Evolutionary conservation across 2,797 vertebrate species (phyloP).

Genomic region (Craterocephalus amniculus): DNA sequence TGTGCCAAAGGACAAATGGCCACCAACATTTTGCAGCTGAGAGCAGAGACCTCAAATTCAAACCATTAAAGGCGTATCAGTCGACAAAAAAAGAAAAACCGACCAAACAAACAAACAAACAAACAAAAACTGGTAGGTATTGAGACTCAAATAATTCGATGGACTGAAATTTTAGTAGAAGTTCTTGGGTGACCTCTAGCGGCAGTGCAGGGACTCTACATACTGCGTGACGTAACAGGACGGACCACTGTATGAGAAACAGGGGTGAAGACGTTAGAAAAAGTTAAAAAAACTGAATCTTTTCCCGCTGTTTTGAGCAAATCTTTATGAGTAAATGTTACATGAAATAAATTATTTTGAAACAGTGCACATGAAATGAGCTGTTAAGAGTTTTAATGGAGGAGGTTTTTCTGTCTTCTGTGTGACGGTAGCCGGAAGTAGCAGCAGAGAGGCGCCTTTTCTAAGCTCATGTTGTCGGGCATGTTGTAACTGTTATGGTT

Average conservation of each 20-base stretch:
- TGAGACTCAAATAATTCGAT: background rate
- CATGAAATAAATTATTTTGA: no score
- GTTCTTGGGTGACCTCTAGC: conserved; percentile 53
- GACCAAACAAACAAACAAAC: no score
- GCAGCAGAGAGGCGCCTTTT: conserved; percentile 65
- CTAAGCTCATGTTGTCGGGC: conserved; percentile 49
- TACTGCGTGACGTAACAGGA: conserved; percentile 9
- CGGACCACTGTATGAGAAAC: conserved; percentile 39
- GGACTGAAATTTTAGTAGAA: background rate
- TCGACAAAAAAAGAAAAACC: no score
- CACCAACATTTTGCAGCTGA: conserved; percentile 58
- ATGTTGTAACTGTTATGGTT: background rate
- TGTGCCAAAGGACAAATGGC: conserved; percentile 63
- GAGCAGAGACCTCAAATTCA: conserved; percentile 22
- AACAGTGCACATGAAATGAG: background rate
- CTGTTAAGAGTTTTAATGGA: background rate
- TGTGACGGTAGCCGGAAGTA: conserved; percentile 18
- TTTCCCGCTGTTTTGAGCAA: rapidly evolving
- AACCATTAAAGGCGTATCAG: conserved; percentile 12
- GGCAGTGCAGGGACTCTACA: background rate
- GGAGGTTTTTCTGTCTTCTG: background rate
- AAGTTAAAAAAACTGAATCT: background rate
- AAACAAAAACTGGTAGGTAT: background rate
- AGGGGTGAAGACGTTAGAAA: background rate
- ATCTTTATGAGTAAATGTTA: background rate